Conservation (phyloP, 2,888 invertebrate species). For the Pardosa pseudoannulata region DNA sequence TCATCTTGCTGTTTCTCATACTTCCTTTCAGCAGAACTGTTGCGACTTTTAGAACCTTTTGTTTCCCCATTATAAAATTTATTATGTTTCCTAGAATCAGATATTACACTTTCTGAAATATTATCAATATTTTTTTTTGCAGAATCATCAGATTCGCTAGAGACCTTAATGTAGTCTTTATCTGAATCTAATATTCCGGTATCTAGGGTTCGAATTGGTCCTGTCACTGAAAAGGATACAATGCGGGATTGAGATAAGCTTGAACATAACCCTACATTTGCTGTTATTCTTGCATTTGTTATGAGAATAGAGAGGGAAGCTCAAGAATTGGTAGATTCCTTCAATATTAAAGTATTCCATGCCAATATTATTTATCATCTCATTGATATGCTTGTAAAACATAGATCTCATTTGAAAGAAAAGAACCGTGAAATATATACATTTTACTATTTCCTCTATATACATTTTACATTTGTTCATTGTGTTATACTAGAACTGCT, state of each 20-base stretch:
- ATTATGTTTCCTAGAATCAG: no score
- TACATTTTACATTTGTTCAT: no score
- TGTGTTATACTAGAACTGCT: no score
- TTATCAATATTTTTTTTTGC: no score
- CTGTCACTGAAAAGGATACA: constrained; percentile 98
- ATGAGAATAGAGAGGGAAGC: constrained; percentile 99
- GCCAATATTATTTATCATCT: constrained; percentile 99
- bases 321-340: constrained; percentile 95
- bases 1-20: no score
- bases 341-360: constrained; percentile 94
- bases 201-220: constrained; percentile 98
- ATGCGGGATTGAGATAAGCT: constrained; percentile 99
- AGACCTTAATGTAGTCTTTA: constrained; percentile 95
- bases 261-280: constrained; percentile 97
- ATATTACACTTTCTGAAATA: no score
- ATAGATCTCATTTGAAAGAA: constrained; percentile 92
- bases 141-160: constrained; percentile 97
- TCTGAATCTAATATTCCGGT: constrained; percentile 95
- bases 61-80: no score
- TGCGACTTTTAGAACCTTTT: no score
- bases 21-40: no score
- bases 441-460: no score
- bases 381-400: constrained; percentile 96
- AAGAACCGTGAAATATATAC: constrained; percentile 96
- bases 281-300: constrained; percentile 99